These are phyloP conservation scores for Hydraecia micacea DNA, from an alignment of 2,888 invertebrate species.

Conservation along the genomic window DNA sequence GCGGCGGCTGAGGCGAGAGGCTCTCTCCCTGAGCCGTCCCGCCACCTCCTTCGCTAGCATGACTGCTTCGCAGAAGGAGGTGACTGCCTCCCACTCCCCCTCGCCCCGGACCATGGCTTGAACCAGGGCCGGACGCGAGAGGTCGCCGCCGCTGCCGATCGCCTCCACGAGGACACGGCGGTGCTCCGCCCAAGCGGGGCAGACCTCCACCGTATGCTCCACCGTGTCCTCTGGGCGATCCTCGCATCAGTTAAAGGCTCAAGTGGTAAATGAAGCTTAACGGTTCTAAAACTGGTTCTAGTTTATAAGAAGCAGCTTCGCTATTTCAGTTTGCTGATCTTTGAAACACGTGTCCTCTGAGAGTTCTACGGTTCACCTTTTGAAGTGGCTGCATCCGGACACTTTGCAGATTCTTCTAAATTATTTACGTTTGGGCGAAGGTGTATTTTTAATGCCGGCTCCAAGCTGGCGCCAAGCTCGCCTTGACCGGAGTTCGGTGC, in stretches of 20 bases:
- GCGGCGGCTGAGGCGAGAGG: too few species aligned
- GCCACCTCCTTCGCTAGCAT: too few species aligned
- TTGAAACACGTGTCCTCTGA: slow-evolving; percentile 56
- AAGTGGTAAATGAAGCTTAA: slow-evolving; percentile 56
- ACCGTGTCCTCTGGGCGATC: too few species aligned
- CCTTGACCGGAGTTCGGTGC: slow-evolving; percentile 84
- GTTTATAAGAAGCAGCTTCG: slow-evolving; percentile 28
- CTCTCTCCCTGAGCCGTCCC: too few species aligned
- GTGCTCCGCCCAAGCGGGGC: too few species aligned
- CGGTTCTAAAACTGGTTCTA: slow-evolving; percentile 46
- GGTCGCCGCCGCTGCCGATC: too few species aligned
- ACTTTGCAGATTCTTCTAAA: slow-evolving; percentile 72
- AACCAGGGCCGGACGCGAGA: too few species aligned
- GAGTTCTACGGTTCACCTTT: slow-evolving; percentile 64
- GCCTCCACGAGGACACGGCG: too few species aligned
- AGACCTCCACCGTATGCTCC: too few species aligned
- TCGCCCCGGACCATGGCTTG: too few species aligned
- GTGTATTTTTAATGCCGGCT: slow-evolving; percentile 81
- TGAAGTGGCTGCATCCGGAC: slow-evolving; percentile 69
- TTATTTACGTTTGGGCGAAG: slow-evolving; percentile 75
- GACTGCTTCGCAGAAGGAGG: too few species aligned
- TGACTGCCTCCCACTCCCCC: too few species aligned
- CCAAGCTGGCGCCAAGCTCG: slow-evolving; percentile 78
- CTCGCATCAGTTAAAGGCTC: slow-evolving; percentile 40
- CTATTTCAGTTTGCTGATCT: slow-evolving; percentile 47